Evolutionary conservation across 2,113 vertebrate species (phyloP), one percentile per base, ranked within the genome.

Genomic region (Chaetodon trifascialis): DNA sequence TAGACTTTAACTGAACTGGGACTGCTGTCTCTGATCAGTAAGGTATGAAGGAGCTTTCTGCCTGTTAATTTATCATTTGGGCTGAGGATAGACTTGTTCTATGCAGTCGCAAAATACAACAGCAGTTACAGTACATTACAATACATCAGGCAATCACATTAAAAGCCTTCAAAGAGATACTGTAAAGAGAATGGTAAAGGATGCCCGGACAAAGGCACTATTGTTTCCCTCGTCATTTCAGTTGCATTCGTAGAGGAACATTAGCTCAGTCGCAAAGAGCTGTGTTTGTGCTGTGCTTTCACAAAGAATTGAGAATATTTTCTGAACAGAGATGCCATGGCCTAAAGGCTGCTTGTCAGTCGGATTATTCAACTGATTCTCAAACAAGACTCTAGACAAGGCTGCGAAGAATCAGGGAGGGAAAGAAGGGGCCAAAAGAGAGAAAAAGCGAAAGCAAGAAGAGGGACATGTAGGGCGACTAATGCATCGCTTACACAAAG

Each of bases 401-500:
- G 67, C 86, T 83, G 79, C 56, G 34, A 75, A 83, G 83, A 88
- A 71, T 81, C 71, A 79, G 51, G 67, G 75, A 84, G 76, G 47
- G 64, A 68, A 72, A 87, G 79, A 83, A 38, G 67, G 74, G 58
- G 79, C 66, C 38, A 71, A 82, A 80, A 84, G 40, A 73, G 73
- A 85, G 81, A 88, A 59, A 87, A 79, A 25, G 73, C 49, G 10
- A 84, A 88, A 73, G 70, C 86, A 76, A 79, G 76, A 75, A 88
- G 81, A 79, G 81, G 79, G 86, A 88, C 75, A 69, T 82, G 71
- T 68, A 76, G 84, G 63, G 70, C 46, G 77, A 75, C 86, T 90
- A 94, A 95, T 94, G 91, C 91, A 85, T 86, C 86, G 86, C 93
- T 94, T 92, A 89, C 89, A 94, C 91, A 93, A 91, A 91, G 86